Conservation (phyloP, 2,888 invertebrate genomes). For the Busseola fusca region DNA sequence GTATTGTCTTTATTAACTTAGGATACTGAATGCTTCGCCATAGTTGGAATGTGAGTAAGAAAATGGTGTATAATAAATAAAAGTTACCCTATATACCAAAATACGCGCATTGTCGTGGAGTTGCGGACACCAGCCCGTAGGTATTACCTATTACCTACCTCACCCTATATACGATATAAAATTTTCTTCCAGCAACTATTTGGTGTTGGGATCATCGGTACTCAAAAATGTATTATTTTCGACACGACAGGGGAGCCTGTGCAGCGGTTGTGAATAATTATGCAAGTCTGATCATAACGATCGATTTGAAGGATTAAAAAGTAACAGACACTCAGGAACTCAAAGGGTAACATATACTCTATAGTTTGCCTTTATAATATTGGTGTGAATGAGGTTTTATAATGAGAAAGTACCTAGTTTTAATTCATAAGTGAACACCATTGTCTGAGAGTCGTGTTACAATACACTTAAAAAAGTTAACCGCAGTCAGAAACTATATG, state of each 20-base stretch:
- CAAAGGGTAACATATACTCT: too few species aligned
- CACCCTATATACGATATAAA: too few species aligned
- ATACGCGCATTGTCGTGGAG: too few species aligned
- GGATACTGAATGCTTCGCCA: background rate
- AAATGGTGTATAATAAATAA: background rate
- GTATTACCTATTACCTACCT: too few species aligned
- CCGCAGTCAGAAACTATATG: background rate
- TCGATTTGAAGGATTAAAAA: background rate
- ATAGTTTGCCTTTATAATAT: background rate
- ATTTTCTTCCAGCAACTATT: too few species aligned
- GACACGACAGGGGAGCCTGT: too few species aligned
- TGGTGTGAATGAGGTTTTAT: background rate
- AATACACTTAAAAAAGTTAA: background rate
- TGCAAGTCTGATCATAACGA: background rate
- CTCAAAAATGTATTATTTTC: too few species aligned
- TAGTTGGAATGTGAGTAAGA: background rate
- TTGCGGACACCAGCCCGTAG: too few species aligned
- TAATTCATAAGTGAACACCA: background rate
- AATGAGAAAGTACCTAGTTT: background rate
- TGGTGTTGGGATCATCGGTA: too few species aligned
- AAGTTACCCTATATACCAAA: too few species aligned
- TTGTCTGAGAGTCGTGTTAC: background rate
- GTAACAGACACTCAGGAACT: background rate
- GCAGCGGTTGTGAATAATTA: too few species aligned
- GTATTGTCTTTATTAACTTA: constrained; percentile 21